These are phyloP conservation scores for Sarcophaga variegata DNA, from an alignment of 2,888 invertebrate species.

Conservation along the genomic window DNA sequence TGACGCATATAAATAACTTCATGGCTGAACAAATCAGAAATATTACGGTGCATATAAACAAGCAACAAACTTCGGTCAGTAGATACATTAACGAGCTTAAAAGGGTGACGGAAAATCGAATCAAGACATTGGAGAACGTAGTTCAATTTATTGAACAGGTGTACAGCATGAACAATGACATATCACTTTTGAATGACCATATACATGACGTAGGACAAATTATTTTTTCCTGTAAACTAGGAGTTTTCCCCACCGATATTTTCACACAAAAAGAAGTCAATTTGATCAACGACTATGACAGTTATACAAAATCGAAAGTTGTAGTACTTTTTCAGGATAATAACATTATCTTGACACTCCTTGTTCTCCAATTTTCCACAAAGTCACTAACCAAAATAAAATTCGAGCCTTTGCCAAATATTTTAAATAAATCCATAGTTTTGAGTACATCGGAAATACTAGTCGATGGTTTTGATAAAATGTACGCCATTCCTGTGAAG, in stretches of 20 bases:
- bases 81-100: constrained; percentile 62
- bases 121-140: constrained; percentile 66
- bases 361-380: not conserved
- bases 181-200: constrained; percentile 54
- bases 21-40: no score
- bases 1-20: no score
- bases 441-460: not conserved
- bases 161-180: constrained; percentile 66
- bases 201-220: constrained; percentile 58
- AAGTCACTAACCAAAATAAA: not conserved
- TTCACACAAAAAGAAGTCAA: constrained; percentile 55
- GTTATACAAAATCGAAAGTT: constrained; percentile 17
- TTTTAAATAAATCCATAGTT: not conserved
- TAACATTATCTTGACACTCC: not conserved
- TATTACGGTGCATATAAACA: constrained; percentile 51
- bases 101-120: constrained; percentile 46
- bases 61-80: constrained; percentile 57
- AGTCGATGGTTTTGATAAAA: not conserved
- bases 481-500: not conserved
- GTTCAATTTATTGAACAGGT: constrained; percentile 62
- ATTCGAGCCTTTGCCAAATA: not conserved
- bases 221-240: constrained; percentile 60
- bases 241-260: constrained; percentile 56
- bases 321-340: not conserved
- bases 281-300: constrained; percentile 49